A percentile compares a stretch with the other conserved stretches of the same genome.
Evolutionary conservation across 1,140 invertebrate genomes (phyloP).

Genomic region (Muscidifurax raptorellus): DNA sequence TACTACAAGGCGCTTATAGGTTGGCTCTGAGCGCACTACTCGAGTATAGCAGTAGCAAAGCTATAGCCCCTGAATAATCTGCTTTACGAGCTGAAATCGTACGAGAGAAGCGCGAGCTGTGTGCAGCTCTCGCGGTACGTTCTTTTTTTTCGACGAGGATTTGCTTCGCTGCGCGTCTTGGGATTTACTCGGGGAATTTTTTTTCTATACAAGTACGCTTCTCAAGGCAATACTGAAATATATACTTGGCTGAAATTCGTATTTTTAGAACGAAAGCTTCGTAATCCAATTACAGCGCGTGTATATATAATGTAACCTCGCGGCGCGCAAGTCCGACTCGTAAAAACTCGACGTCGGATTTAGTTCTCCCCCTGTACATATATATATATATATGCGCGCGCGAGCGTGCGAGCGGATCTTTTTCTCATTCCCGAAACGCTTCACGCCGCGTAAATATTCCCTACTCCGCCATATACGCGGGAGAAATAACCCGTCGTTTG

Average conservation of each 20-base stretch:
- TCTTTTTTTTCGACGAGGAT: background rate
- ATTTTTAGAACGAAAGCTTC: background rate
- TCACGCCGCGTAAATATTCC: constrained; percentile 43
- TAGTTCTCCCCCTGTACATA: no score
- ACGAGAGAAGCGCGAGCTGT: constrained; percentile 14
- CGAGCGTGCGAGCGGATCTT: constrained; percentile 36
- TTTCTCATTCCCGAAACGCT: constrained; percentile 37
- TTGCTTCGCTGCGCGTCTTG: background rate
- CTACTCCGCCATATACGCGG: background rate
- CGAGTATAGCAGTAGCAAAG: background rate
- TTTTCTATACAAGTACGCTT: background rate
- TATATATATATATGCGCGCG: no score
- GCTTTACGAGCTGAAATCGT: constrained; percentile 50
- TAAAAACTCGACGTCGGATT: no score
- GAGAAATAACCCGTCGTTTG: constrained; percentile 32
- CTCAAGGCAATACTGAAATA: no score
- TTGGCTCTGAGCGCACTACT: background rate
- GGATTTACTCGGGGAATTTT: background rate
- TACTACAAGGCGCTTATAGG: constrained; percentile 48
- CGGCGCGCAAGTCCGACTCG: background rate
- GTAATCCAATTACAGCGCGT: constrained; percentile 25
- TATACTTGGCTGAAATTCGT: background rate
- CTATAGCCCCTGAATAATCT: constrained; percentile 39
- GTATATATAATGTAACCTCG: no score
- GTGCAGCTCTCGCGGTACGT: background rate